Evolutionary conservation across 2,113 vertebrate genomes (phyloP).

Genomic region (Scolopax mira): DNA sequence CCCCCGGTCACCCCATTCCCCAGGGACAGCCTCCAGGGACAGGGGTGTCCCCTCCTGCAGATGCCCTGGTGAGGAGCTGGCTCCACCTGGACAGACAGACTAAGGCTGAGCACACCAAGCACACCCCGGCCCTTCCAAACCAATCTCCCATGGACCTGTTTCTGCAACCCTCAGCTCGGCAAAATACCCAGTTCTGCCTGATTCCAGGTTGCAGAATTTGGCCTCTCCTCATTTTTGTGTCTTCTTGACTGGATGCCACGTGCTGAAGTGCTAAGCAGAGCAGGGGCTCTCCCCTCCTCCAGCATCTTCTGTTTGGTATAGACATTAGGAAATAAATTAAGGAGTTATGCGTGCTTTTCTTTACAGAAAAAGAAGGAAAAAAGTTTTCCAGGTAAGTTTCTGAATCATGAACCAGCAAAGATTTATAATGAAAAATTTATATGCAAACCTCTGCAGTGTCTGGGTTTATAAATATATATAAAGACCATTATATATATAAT

Average conservation of each 20-base stretch:
- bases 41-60: not conserved
- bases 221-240: slow-evolving; percentile 1
- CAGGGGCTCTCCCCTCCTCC: not conserved
- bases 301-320: slow-evolving; percentile 27
- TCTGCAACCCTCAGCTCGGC: not conserved
- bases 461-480: not conserved
- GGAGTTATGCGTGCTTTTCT: not conserved
- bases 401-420: slow-evolving; percentile 32
- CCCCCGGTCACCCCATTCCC: no score
- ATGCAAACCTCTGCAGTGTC: not conserved
- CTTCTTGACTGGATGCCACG: not conserved
- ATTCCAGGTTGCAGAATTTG: not conserved
- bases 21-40: not conserved
- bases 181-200: not conserved
- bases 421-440: slow-evolving; percentile 26
- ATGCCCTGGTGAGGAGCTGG: not conserved
- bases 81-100: not conserved
- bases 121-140: not conserved
- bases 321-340: slow-evolving; percentile 30
- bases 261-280: slow-evolving; percentile 19
- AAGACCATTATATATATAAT: no score
- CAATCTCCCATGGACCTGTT: not conserved
- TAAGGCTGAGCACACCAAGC: not conserved
- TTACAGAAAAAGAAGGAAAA: slow-evolving; percentile 1
- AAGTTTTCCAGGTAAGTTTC: not conserved